These are phyloP conservation scores for Hemistola chrysoprasaria DNA, from an alignment of 2,888 invertebrate genomes.

Conservation along the genomic window DNA sequence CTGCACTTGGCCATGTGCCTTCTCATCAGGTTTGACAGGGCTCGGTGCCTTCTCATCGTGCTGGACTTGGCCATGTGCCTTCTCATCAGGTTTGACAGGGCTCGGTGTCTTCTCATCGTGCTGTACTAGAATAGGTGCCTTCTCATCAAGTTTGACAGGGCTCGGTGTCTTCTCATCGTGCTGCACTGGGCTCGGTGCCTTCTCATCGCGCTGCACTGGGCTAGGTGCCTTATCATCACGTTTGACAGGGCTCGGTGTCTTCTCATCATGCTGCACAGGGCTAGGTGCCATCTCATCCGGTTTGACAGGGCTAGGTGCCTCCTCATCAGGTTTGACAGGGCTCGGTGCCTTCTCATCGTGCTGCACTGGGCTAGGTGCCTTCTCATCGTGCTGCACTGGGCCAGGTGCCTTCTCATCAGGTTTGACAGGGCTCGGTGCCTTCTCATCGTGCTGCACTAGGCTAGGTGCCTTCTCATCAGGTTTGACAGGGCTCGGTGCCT, in stretches of 20 bases:
- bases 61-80: background rate
- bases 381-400: conserved; percentile 8
- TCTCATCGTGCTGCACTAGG: background rate
- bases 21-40: too few relatives aligned
- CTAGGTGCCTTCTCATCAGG: too few relatives aligned
- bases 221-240: conserved; percentile 1
- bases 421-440: conserved; percentile 7
- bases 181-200: too few relatives aligned
- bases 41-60: conserved; percentile 5
- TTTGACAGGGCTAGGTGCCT: conserved; percentile 11
- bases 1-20: conserved; percentile 4
- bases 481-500: too few relatives aligned
- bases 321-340: too few relatives aligned
- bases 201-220: conserved; percentile 4
- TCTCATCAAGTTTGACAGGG: too few relatives aligned
- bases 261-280: conserved; percentile 2
- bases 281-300: background rate
- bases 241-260: conserved; percentile 4
- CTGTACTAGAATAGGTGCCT: conserved; percentile 7
- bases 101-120: background rate
- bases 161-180: too few relatives aligned
- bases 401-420: conserved; percentile 12
- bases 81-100: conserved; percentile 1
- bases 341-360: conserved; percentile 1
- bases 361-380: conserved; percentile 9